A percentile compares a stretch with the other conserved stretches of the same genome.
phyloP scores from a whole-genome alignment of 2,888 invertebrate genomes.

The Mythimna vitellina region DNA sequence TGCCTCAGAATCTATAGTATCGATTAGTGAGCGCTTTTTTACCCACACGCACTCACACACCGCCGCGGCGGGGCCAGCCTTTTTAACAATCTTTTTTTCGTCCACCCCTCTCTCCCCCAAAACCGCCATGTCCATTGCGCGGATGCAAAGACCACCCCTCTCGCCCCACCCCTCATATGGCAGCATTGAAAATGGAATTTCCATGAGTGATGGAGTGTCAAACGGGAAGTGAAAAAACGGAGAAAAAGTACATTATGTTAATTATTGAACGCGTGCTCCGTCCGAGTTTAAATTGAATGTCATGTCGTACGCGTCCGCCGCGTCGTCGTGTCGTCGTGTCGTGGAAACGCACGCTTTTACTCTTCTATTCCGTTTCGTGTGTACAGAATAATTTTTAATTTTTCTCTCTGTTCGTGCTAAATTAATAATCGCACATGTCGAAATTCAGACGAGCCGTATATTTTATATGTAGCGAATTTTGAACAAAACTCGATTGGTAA shows the following conservation, averaged over 20 bases:
- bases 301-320: constrained; percentile 82
- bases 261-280: constrained; percentile 88
- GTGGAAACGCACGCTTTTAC: constrained; percentile 76
- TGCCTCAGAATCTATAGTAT: constrained; percentile 90
- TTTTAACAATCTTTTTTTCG: constrained; percentile 91
- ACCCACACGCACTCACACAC: constrained; percentile 89
- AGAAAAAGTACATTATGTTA: constrained; percentile 91
- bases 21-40: constrained; percentile 90
- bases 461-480: constrained; percentile 61
- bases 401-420: constrained; percentile 67
- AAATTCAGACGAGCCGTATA: constrained; percentile 60
- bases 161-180: constrained; percentile 84
- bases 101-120: constrained; percentile 85
- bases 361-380: constrained; percentile 74
- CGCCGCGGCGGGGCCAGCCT: constrained; percentile 87
- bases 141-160: constrained; percentile 89
- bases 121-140: constrained; percentile 90
- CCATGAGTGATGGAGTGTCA: constrained; percentile 91
- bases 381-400: constrained; percentile 74
- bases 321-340: constrained; percentile 63
- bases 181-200: constrained; percentile 91
- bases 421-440: constrained; percentile 66
- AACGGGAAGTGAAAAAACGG: constrained; percentile 89
- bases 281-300: constrained; percentile 90
- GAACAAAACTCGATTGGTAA: constrained; percentile 61